phyloP scores from a whole-genome alignment of 2,113 vertebrate species.

The Rhinoderma darwinii region DNA sequence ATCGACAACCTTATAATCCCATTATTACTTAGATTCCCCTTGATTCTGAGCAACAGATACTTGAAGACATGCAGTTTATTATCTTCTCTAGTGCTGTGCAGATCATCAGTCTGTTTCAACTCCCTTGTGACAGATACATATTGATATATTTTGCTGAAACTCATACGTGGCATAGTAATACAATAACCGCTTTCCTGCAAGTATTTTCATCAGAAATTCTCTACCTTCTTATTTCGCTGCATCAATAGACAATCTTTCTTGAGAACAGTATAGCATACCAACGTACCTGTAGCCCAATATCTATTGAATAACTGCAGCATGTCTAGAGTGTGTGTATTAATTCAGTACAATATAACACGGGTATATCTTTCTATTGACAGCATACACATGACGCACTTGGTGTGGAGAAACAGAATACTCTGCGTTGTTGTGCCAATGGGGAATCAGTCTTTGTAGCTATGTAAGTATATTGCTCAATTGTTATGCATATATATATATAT shows the following conservation, averaged over 20 bases:
- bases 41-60: neutral
- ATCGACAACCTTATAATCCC: neutral
- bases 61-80: conserved; percentile 28
- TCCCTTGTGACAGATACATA: neutral
- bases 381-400: conserved; percentile 23
- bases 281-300: neutral
- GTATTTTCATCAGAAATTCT: conserved; percentile 21
- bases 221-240: neutral
- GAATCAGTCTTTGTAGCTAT: conserved; percentile 24
- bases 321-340: neutral
- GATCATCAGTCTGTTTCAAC: conserved; percentile 25
- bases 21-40: conserved; percentile 8
- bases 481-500: neutral
- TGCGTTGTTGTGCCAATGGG: neutral
- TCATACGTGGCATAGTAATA: conserved; percentile 27
- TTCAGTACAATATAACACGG: neutral
- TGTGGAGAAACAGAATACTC: neutral
- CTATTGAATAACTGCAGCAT: neutral
- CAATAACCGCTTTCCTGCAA: neutral
- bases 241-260: neutral
- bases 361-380: conserved; percentile 42
- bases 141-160: conserved; percentile 46
- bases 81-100: conserved; percentile 54
- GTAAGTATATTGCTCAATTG: neutral
- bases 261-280: neutral